These are phyloP conservation scores for Tetranychus truncatus DNA, from an alignment of 2,888 invertebrate species.

Conservation along the genomic window DNA sequence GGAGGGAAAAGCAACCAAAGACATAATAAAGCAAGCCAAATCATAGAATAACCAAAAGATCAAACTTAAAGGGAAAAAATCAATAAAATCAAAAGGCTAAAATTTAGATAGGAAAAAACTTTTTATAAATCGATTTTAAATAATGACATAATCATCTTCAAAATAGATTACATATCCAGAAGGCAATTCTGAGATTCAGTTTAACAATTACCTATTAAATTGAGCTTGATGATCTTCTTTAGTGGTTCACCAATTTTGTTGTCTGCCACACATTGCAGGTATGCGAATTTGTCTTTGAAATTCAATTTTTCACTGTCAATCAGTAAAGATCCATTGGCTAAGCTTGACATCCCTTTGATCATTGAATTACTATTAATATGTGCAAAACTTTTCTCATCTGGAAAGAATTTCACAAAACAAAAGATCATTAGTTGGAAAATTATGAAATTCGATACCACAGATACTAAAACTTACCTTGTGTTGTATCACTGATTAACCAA, in stretches of 20 bases:
- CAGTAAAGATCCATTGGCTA: neutral
- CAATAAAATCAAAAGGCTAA: too few species aligned
- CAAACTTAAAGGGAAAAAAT: too few species aligned
- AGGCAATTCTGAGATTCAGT: neutral
- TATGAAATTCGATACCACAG: neutral
- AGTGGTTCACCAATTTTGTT: slow-evolving; percentile 4
- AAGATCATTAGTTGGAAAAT: neutral
- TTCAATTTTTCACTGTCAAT: neutral
- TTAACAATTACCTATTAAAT: neutral
- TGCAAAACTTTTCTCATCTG: neutral
- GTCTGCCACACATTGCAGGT: neutral
- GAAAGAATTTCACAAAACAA: neutral
- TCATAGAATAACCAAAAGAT: too few species aligned
- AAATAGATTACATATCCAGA: too few species aligned
- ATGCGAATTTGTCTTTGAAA: neutral
- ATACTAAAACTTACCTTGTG: neutral
- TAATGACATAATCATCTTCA: too few species aligned
- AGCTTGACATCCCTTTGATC: neutral
- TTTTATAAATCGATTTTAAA: too few species aligned
- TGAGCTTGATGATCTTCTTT: neutral
- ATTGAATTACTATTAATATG: neutral
- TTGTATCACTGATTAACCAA: neutral
- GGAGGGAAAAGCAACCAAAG: too few species aligned
- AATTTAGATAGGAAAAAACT: too few species aligned
- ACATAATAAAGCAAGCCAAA: too few species aligned